Evolutionary conservation across 2,113 vertebrate genomes (phyloP), one percentile per base, ranked within the genome.

Genomic region (Seriola rivoliana): DNA sequence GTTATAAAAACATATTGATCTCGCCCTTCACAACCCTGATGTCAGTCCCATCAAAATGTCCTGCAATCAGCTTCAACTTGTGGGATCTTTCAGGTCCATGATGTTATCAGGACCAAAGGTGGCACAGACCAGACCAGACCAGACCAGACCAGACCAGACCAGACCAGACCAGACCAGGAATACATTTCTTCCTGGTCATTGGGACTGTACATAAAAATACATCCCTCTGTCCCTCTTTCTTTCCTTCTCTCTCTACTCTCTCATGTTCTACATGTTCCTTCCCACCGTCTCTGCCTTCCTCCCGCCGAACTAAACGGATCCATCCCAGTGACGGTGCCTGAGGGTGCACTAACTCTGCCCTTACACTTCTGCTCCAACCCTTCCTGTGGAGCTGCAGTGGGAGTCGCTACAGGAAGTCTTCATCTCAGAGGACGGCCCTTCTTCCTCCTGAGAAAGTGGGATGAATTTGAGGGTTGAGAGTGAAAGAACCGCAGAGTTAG

Each of bases 301-400:
- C 16, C 68, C 17, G 14, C 34, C 19, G 11, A 57, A 69, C 71
- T 71, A 36, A 52, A 75, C 23, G 65, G 78, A 87, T 87, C 75
- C 71, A 74, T 88, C 79, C 54, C 71, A 68, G 67, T 46, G 89
- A 88, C 32, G 81, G 78, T 75, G 89, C 90, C 88, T 83, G 67
- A 88, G 89, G 90, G 86, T 78, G 77, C 81, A 87, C 78, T 89
- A 74, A 89, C 80, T 81, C 60, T 82, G 83, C 83, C 81, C 79
- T 82, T 73, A 55, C 79, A 82, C 75, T 80, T 36, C 75, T 88
- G 78, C 87, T 86, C 48, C 83, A 58, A 67, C 72, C 46, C 75
- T 93, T 92, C 88, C 90, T 92, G 90, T 91, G 81, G 88, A 84
- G 82, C 87, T 87, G 77, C 79, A 80, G 87, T 38, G 85, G 90